These are phyloP conservation scores for Sternotherus odoratus DNA, from an alignment of 2,797 vertebrate genomes.

Conservation along the genomic window DNA sequence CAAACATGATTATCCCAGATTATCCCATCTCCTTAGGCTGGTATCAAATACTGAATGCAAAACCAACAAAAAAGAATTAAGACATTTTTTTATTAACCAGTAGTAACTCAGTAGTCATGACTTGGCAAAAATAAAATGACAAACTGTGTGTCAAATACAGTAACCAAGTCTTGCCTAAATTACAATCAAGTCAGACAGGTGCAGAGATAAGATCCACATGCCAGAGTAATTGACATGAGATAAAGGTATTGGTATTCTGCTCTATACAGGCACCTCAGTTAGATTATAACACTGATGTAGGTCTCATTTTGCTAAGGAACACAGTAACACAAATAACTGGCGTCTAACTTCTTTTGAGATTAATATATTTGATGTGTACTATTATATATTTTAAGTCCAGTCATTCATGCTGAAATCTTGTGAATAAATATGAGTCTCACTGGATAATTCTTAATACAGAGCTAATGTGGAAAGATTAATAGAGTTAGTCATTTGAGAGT, in stretches of 20 bases:
- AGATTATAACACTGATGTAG: not conserved
- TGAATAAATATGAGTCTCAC: not conserved
- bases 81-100: not conserved
- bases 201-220: not conserved
- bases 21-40: not conserved
- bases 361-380: not conserved
- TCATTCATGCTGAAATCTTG: not conserved
- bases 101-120: not conserved
- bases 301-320: not conserved
- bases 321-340: not conserved
- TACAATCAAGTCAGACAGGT: not conserved
- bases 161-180: not conserved
- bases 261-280: not conserved
- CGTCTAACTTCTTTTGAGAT: not conserved
- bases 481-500: not conserved
- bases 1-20: no score
- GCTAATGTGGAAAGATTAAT: not conserved
- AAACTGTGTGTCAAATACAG: not conserved
- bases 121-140: not conserved
- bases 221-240: not conserved
- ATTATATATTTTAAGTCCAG: not conserved
- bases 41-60: not conserved
- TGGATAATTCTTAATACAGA: not conserved
- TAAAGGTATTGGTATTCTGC: not conserved
- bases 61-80: not conserved